Evolutionary conservation across 1,140 invertebrate species (phyloP), one percentile per base, ranked within the genome.

Genomic region (Penaeus vannamei): DNA sequence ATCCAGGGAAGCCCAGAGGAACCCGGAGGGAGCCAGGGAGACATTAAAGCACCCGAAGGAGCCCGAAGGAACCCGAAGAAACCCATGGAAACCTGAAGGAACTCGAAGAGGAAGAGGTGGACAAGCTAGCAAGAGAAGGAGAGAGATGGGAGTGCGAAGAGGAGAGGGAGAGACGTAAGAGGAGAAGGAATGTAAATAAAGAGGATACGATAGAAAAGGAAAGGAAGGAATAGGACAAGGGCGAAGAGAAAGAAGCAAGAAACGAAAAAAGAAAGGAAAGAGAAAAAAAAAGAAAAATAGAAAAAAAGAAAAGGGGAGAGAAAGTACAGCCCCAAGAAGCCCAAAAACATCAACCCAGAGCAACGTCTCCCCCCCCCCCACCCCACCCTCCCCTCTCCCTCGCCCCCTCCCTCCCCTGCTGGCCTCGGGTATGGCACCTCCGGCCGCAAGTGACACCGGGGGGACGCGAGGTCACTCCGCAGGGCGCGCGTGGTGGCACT

Each of bases 271-370:
- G 26, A 42, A 23, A 61, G 59, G 26, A 5, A 42, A 77, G 26
- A 29, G 72, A 77, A 20, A 77, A 29, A 29, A 36, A 76, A 36
- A 76, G 20, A 22, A 53, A 83, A 53, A 53, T 23, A 53, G 42
- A 83, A 53, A 53, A 19, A 83, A 53, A 83, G 80, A 83, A 53
- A 83, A 36, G n/a, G 80, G n/a, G 42, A 83, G 80, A 84, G 59
- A 62, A 60, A 20, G 60, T 53, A 1, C 23, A 19, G 60, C 17
- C 22, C 22, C 46, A 22, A 84, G 19, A 84, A 32, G 61, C 62
- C 46, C 62, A 84, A n/a, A 60, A 10, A 84, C 23, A 84, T n/a
- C 77, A 61, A 2, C 8, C 20, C 32, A 14, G 36, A 23, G 60
- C 26, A 83, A 8, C 20, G 10, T 26, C 36, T 5, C 36, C 36